phyloP scores from a whole-genome alignment of 2,888 invertebrate species.

The Bugulina stolonifera region DNA sequence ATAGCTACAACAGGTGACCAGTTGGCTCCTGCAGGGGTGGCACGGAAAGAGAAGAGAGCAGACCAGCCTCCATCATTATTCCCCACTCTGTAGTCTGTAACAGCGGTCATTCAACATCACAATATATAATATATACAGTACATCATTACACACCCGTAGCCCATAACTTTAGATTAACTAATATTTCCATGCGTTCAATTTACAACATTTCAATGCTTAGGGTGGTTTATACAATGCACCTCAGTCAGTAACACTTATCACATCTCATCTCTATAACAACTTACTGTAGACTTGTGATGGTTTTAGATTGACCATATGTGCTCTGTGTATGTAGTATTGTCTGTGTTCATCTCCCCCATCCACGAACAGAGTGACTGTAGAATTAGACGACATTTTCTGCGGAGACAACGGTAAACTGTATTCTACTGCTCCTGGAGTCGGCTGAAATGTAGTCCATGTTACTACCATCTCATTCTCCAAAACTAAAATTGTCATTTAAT shows the following conservation, averaged over 20 bases:
- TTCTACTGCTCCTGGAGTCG: constrained; percentile 34
- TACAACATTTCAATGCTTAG: no score
- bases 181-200: no score
- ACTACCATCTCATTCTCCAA: constrained; percentile 36
- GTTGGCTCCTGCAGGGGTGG: constrained; percentile 62
- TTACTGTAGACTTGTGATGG: constrained; percentile 37
- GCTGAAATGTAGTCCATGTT: constrained; percentile 43
- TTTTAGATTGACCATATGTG: constrained; percentile 35
- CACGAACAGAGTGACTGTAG: constrained; percentile 35
- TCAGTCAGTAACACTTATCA: no score
- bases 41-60: constrained; percentile 68
- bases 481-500: not conserved
- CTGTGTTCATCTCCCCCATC: constrained; percentile 40
- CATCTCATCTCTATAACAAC: no score
- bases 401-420: constrained; percentile 37
- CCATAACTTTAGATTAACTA: no score
- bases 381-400: not conserved
- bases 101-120: no score
- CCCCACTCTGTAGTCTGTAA: constrained; percentile 51
- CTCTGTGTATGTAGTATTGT: constrained; percentile 43
- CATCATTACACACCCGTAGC: no score
- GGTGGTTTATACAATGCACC: no score
- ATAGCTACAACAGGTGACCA: constrained; percentile 78
- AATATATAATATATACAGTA: no score
- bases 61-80: constrained; percentile 69